phyloP scores from a whole-genome alignment of 2,888 invertebrate genomes.

The Euzophera pinguis region DNA sequence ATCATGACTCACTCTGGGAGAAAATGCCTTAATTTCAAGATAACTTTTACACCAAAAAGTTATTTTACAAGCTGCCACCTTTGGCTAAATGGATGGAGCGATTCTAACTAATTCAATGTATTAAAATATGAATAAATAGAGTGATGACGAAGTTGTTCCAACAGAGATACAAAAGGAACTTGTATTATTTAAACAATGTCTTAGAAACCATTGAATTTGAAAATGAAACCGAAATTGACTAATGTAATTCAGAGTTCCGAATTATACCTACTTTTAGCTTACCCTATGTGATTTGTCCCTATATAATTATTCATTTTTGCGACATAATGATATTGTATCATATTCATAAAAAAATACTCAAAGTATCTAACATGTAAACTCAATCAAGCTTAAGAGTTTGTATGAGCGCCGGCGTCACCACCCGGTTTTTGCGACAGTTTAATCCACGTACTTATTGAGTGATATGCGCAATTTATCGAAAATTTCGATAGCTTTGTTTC shows the following conservation, averaged over 20 bases:
- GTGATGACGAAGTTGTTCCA: no score
- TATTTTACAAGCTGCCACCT: background rate
- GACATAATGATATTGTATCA: no score
- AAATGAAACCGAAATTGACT: no score
- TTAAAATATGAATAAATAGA: no score
- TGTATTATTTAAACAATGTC: no score
- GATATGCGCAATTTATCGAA: background rate
- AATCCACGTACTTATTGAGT: background rate
- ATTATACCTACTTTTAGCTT: no score
- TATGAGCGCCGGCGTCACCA: background rate
- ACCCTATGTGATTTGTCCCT: no score
- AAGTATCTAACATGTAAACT: background rate
- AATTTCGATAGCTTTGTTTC: slow-evolving; percentile 3
- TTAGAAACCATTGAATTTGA: no score
- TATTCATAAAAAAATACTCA: no score
- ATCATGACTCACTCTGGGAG: background rate
- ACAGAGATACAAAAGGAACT: no score
- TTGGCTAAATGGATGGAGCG: background rate
- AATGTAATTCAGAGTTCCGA: no score
- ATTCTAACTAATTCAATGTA: background rate
- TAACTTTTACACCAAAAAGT: background rate
- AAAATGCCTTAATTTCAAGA: background rate
- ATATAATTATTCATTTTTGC: no score
- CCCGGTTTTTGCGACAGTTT: background rate
- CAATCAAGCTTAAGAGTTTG: background rate